Percentiles rank a stretch among this genome's conserved stretches.
phyloP scores from a whole-genome alignment of 2,797 vertebrate genomes.

The Cottoperca gobio region DNA sequence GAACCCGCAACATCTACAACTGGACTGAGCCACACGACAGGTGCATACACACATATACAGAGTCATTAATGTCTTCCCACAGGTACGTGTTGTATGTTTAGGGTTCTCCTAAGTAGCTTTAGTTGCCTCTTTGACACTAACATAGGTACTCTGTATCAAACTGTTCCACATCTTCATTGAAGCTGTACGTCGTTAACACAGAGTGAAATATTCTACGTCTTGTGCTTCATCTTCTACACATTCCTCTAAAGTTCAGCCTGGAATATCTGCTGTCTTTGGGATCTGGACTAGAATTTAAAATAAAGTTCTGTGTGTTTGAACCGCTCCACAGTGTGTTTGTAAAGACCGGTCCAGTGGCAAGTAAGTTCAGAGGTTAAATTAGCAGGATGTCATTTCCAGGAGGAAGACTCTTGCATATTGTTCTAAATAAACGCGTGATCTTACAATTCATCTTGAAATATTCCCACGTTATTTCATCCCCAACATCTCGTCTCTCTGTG shows the following conservation, averaged over 20 bases:
- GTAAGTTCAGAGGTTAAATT: constrained; percentile 10
- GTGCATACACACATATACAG: constrained; percentile 58
- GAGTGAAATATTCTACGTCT: neutral
- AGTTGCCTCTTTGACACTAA: neutral
- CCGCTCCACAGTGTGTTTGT: neutral
- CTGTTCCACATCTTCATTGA: neutral
- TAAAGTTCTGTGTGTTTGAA: neutral
- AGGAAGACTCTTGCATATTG: neutral
- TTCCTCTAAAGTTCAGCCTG: neutral
- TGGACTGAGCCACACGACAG: constrained; percentile 91
- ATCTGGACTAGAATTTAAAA: neutral
- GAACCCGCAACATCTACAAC: constrained; percentile 91
- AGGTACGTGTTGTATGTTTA: neutral
- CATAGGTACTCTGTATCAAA: neutral
- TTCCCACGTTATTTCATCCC: constrained; percentile 11
- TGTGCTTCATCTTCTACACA: neutral
- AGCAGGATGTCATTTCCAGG: neutral
- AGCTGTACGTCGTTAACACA: neutral
- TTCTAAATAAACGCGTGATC: constrained; percentile 10
- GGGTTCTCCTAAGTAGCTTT: neutral
- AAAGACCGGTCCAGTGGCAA: neutral
- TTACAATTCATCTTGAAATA: neutral
- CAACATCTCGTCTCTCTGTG: constrained; percentile 57
- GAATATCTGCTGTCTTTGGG: neutral
- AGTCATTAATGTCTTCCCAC: neutral